Percentiles rank a stretch among this genome's conserved stretches.
These are phyloP conservation scores for Onchidella celtica DNA, from an alignment of 2,888 invertebrate genomes.

Conservation along the genomic window DNA sequence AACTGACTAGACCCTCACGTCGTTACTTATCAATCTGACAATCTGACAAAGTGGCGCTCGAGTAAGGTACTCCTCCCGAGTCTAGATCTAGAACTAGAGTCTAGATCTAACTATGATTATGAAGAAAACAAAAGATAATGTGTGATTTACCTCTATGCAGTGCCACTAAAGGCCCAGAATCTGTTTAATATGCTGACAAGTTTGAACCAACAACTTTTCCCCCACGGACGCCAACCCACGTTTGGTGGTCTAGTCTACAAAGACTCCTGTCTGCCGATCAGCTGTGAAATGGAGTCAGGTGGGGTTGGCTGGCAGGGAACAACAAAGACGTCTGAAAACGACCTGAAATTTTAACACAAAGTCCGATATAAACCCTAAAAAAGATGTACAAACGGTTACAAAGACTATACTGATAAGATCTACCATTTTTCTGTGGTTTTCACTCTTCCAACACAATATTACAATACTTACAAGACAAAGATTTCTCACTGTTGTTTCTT, in stretches of 20 bases:
- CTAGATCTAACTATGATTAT: background rate
- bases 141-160: background rate
- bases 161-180: constrained; percentile 44
- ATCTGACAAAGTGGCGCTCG: too few species aligned
- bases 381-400: too few species aligned
- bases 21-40: too few species aligned
- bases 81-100: constrained; percentile 11
- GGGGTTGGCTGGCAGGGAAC: background rate
- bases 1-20: too few species aligned
- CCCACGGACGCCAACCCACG: background rate
- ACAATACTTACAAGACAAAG: background rate
- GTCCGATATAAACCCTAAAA: too few species aligned
- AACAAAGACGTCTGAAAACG: background rate
- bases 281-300: background rate
- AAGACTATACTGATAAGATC: too few species aligned
- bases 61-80: too few species aligned
- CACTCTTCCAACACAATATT: too few species aligned
- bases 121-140: background rate
- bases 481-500: background rate
- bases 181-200: background rate
- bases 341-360: background rate
- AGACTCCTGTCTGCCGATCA: background rate
- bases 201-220: background rate
- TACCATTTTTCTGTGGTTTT: too few species aligned
- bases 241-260: background rate